phyloP scores from a whole-genome alignment of 2,888 invertebrate genomes.

The Rhogogaster chlorosoma region DNA sequence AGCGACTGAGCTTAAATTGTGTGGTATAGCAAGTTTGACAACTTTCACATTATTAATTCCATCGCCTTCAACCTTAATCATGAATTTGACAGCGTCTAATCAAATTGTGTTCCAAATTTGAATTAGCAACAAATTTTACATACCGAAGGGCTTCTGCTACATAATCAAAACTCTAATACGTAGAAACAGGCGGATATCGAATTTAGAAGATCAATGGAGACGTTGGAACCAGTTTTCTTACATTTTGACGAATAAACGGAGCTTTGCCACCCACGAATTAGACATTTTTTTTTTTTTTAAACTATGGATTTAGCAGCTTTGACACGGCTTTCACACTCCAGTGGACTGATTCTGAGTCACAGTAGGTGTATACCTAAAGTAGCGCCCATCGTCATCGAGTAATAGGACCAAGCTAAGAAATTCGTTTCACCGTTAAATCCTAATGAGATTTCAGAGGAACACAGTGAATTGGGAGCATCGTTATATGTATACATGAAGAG shows the following conservation, averaged over 20 bases:
- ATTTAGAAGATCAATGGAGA: not conserved
- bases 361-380: not conserved
- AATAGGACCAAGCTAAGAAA: not conserved
- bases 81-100: not conserved
- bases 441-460: not conserved
- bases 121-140: not conserved
- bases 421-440: slow-evolving; percentile 15
- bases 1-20: not conserved
- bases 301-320: not conserved
- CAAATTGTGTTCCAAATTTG: not conserved
- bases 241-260: not conserved
- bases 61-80: not conserved
- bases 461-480: not conserved
- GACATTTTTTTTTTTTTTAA: not conserved
- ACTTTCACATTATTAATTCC: not conserved
- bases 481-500: not conserved
- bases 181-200: not conserved
- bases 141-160: not conserved
- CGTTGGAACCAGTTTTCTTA: not conserved
- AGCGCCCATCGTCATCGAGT: not conserved
- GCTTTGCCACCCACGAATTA: not conserved
- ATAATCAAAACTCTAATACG: not conserved
- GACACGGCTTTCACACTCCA: not conserved
- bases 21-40: not conserved
- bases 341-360: not conserved